A percentile compares a stretch with the other conserved stretches of the same genome.
Evolutionary conservation across 30 jellyfish, hydroid and myxozoan species (phyloP).

Genomic region (Aurelia aurita complex sp. Pacific): DNA sequence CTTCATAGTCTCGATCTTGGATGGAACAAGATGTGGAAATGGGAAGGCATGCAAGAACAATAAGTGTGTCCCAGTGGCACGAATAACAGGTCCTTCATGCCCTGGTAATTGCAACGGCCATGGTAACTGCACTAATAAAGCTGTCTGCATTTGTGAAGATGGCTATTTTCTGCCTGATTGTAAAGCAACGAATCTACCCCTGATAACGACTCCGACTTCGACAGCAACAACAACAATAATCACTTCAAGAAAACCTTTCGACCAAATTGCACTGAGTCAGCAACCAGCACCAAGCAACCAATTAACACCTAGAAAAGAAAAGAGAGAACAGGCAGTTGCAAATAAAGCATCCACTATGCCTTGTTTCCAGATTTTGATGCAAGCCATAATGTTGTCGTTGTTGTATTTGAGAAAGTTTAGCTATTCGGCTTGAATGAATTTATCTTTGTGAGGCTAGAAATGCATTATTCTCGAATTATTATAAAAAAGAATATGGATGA

Average conservation of each 20-base stretch:
- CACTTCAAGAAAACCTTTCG: not conserved
- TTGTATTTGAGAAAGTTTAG: too few relatives aligned
- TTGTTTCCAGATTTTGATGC: too few relatives aligned
- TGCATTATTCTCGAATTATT: too few relatives aligned
- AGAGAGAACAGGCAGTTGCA: too few relatives aligned
- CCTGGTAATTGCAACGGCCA: not conserved
- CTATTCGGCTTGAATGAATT: too few relatives aligned
- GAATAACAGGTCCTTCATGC: not conserved
- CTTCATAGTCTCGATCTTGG: not conserved
- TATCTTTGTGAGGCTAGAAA: too few relatives aligned
- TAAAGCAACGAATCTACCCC: not conserved
- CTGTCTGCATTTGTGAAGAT: not conserved
- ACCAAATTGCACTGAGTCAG: too few relatives aligned
- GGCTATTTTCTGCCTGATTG: not conserved
- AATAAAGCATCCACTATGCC: too few relatives aligned
- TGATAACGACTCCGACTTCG: not conserved
- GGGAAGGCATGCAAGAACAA: constrained; percentile 5
- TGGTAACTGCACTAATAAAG: not conserved
- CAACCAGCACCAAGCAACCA: too few relatives aligned
- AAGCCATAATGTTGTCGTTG: too few relatives aligned
- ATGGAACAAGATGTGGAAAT: not conserved
- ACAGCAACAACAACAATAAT: not conserved
- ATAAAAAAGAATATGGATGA: too few relatives aligned
- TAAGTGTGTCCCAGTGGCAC: not conserved
- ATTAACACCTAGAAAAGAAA: too few relatives aligned